phyloP scores from a whole-genome alignment of 2,113 vertebrate genomes.

The Ceyx melanurus region DNA sequence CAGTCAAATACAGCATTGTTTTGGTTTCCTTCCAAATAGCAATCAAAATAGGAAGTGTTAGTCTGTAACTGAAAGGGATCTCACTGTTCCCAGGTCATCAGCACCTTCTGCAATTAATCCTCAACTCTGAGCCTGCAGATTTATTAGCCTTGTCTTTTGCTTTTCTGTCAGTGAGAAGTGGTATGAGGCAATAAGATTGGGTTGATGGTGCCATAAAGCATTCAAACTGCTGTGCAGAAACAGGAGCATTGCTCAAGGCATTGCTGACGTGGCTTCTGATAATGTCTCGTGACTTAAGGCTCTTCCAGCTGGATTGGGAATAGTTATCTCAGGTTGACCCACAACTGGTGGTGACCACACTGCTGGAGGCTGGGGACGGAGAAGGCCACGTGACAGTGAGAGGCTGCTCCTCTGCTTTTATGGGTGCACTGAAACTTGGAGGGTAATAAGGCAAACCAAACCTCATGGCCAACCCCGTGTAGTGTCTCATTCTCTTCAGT shows the following conservation, averaged over 20 bases:
- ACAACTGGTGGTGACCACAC: not conserved
- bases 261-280: not conserved
- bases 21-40: not conserved
- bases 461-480: not conserved
- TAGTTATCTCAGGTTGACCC: not conserved
- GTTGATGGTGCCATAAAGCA: slow-evolving; percentile 19
- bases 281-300: not conserved
- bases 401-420: not conserved
- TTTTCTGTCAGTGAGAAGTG: not conserved
- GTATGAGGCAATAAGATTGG: slow-evolving; percentile 49
- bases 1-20: not conserved
- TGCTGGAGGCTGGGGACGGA: not conserved
- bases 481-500: not conserved
- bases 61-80: not conserved
- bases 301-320: not conserved
- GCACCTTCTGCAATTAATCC: not conserved
- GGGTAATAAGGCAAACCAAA: not conserved
- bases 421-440: not conserved
- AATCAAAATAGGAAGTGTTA: not conserved
- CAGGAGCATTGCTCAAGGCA: not conserved
- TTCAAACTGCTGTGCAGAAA: not conserved
- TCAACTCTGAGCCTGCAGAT: not conserved
- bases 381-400: not conserved
- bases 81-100: not conserved
- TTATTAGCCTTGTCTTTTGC: not conserved